Base-by-base conservation (phyloP, 2,113 vertebrate genomes). In the Hippocampus guttulatus region DNA sequence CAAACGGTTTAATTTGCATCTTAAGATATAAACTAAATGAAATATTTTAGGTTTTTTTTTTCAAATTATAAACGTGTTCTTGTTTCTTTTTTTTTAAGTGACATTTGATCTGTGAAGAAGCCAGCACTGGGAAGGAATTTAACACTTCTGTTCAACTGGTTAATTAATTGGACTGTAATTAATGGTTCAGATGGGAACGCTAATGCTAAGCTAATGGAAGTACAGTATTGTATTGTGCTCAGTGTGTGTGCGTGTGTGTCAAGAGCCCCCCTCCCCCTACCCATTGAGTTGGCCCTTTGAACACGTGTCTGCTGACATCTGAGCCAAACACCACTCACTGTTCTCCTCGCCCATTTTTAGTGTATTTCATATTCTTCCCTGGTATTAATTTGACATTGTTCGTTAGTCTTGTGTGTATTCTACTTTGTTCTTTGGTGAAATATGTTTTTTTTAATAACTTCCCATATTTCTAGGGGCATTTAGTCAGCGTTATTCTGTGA, bases 121-220 rank as follows among this genome's bases (percentile, higher is more conserved):
- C 5, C 20, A 54, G 20, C 51, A 49, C 47, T 49, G 15, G 18
- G 47, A 51, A 8, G 52, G 8, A 54, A 54, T n/a, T 54, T 8
- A 54, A 54, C 20, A 54, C 52, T 54, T 54, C 52, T 63, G 80
- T 80, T 64, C 14, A 8, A 77, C 82, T 75, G 76, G 80, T 83
- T 77, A 55, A 55, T 70, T 78, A 81, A 54, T 54, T 54, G 12
- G 2, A 54, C 52, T 54, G 52, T 54, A 54, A 20, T 54, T 20
- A 16, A 1, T 51, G 16, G 47, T 16, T 51, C 12, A 51, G 47
- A 15, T 51, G 47, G 15, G 4, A 49, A 16, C 47, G 47, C 47
- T 51, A 51, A 51, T 51, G 47, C 47, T 51, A 51, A 51, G 15
- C 16, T 61, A 30, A 81, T 83, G 78, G 76, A 51, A 78, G 25